These are phyloP conservation scores for Pristiophorus japonicus DNA, from an alignment of 2,113 vertebrate genomes.

Conservation along the genomic window DNA sequence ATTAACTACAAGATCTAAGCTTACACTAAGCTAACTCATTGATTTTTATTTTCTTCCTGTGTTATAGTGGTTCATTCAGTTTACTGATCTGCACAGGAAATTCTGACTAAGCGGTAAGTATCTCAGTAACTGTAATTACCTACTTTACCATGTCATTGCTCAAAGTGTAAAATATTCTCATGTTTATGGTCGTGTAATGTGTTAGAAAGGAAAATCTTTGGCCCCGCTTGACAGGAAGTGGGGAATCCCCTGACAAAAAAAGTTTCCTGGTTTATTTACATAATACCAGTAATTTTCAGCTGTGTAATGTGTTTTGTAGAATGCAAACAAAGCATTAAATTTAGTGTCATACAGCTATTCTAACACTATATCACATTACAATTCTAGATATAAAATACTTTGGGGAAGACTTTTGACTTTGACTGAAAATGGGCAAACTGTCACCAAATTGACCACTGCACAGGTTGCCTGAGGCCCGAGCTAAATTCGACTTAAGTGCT, in stretches of 20 bases:
- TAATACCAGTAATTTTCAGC: not conserved
- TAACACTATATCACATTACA: not conserved
- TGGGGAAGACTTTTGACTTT: not conserved
- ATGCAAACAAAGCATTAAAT: slow-evolving; percentile 5
- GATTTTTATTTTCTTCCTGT: not conserved
- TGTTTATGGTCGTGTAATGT: not conserved
- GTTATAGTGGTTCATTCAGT: not conserved
- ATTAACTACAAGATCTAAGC: not conserved
- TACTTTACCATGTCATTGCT: not conserved
- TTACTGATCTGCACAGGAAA: slow-evolving; percentile 17
- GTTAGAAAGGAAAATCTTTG: slow-evolving; percentile 19
- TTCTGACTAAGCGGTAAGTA: slow-evolving; percentile 8
- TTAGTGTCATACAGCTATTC: not conserved
- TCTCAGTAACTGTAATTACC: not conserved
- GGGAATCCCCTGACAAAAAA: slow-evolving; percentile 34
- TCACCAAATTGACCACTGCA: not conserved
- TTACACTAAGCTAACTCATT: not conserved
- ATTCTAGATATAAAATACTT: not conserved
- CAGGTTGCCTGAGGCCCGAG: not conserved
- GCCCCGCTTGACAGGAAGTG: slow-evolving; percentile 5
- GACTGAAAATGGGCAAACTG: not conserved
- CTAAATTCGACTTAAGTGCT: not conserved
- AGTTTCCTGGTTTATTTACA: slow-evolving; percentile 22
- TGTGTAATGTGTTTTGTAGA: not conserved
- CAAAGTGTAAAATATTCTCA: not conserved